Percentiles rank a stretch among this genome's conserved stretches.
Evolutionary conservation across 2,113 vertebrate genomes (phyloP).

Genomic region (Riparia riparia): DNA sequence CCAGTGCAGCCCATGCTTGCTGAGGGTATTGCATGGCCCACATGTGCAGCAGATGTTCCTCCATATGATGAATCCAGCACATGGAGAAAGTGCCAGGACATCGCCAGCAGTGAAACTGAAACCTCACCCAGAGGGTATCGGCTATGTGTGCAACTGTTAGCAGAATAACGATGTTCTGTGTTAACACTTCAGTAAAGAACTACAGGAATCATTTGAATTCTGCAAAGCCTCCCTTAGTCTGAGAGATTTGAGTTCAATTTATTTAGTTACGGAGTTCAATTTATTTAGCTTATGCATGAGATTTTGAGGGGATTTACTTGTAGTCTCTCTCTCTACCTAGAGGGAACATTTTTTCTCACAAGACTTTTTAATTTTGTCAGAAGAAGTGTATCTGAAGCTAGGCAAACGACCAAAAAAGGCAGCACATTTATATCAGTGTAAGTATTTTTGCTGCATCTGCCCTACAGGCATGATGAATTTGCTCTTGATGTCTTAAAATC

Average conservation of each 20-base stretch:
- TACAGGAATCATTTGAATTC: slow-evolving; percentile 18
- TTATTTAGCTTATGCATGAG: slow-evolving; percentile 46
- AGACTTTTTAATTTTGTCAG: slow-evolving; percentile 12
- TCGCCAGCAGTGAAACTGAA: neutral
- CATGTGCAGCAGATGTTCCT: neutral
- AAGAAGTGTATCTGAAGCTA: neutral
- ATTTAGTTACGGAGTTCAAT: slow-evolving; percentile 20
- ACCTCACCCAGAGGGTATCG: neutral
- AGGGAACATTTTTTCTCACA: slow-evolving; percentile 3
- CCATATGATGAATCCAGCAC: neutral
- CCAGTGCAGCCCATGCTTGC: neutral
- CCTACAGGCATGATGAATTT: slow-evolving; percentile 11
- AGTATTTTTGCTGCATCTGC: slow-evolving; percentile 26
- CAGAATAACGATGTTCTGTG: slow-evolving; percentile 18
- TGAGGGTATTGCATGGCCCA: neutral
- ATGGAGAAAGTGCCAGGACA: neutral
- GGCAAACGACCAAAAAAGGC: slow-evolving; percentile 1
- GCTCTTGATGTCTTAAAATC: slow-evolving; percentile 12
- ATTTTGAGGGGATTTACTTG: slow-evolving; percentile 19
- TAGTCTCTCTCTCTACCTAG: neutral
- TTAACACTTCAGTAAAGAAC: slow-evolving; percentile 43
- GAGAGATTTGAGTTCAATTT: slow-evolving; percentile 46
- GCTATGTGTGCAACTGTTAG: neutral
- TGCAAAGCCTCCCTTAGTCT: slow-evolving; percentile 32
- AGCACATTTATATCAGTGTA: neutral